Base-by-base conservation (phyloP, 1,140 invertebrate genomes). In the Fopius arisanus region DNA sequence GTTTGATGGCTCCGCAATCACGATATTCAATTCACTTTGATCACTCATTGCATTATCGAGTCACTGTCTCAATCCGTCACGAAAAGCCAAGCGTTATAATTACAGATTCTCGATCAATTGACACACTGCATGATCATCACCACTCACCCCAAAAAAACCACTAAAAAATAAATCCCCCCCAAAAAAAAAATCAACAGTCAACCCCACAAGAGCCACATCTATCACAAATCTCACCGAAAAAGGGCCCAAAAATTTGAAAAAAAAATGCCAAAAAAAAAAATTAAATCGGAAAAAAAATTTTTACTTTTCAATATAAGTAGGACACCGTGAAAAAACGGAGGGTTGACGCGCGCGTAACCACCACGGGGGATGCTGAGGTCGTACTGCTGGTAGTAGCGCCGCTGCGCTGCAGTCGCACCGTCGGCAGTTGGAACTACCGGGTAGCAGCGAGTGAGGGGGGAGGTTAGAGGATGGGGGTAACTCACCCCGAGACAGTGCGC, bases 321-420 rank as follows among this genome's bases (percentile, higher is more conserved):
- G 14, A 28, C 6, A 26, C 26, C 23, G 23, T 59, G 21, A 26
- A 26, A 48, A 65, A 19, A 65, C 14, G 12, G n/a, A 31, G n/a
- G 28, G 29, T 65, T 65, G 26, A 78, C 81, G 81, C 82, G 82
- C 83, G 79, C 83, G 84, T 85, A 81, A 84, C 83, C 76, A 82
- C 79, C 84, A 78, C 84, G 81, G 80, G 80, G 83, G 83, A 86
- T 85, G 85, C 84, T 86, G 83, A 82, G 81, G 78, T 81, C 82
- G 80, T 75, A 87, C 86, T 87, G 72, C 29, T 66, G 86, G 81
- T 85, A 83, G 80, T 78, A 78, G 73, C 66, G 77, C 78, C 76
- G 83, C 76, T 81, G 86, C 86, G 86, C 86, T 85, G 79, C 80
- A 78, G 78, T 86, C 83, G 81, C 80, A 28, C 70, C 79, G 83